phyloP scores from a whole-genome alignment of 2,888 invertebrate genomes.

The Parnassius apollo region DNA sequence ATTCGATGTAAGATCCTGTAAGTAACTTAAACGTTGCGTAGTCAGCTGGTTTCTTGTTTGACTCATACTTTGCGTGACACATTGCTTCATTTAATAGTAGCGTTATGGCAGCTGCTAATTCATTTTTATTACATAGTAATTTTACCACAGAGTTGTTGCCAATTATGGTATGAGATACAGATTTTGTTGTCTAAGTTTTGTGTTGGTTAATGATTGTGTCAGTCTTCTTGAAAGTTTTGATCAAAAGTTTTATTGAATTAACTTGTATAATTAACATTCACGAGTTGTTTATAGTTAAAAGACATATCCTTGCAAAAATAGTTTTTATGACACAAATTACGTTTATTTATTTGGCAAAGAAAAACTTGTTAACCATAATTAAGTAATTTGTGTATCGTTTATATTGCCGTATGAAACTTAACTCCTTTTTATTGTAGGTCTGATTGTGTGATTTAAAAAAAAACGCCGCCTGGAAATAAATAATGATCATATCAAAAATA shows the following conservation, averaged over 20 bases:
- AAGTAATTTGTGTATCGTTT: too few species aligned
- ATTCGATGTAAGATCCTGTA: slow-evolving; percentile 22
- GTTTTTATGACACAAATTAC: neutral
- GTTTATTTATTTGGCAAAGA: too few species aligned
- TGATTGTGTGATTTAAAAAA: neutral
- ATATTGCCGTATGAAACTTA: neutral
- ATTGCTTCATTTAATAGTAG: slow-evolving; percentile 25
- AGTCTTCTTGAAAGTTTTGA: too few species aligned
- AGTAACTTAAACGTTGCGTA: slow-evolving; percentile 21
- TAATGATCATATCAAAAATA: neutral
- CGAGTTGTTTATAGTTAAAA: neutral
- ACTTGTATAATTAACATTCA: too few species aligned
- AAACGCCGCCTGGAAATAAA: neutral
- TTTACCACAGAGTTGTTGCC: slow-evolving; percentile 12
- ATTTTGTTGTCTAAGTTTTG: neutral
- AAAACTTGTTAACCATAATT: too few species aligned
- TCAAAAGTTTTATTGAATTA: too few species aligned
- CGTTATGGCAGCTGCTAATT: slow-evolving; percentile 20
- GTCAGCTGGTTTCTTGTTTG: slow-evolving; percentile 16
- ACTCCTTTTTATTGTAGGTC: neutral
- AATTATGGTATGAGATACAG: slow-evolving; percentile 5
- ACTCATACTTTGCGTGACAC: slow-evolving; percentile 26
- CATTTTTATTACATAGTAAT: slow-evolving; percentile 24
- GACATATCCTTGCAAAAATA: slow-evolving; percentile 21
- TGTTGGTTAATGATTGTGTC: too few species aligned